phyloP scores from a whole-genome alignment of 2,888 invertebrate species.

The Omphaloscelis lunosa region DNA sequence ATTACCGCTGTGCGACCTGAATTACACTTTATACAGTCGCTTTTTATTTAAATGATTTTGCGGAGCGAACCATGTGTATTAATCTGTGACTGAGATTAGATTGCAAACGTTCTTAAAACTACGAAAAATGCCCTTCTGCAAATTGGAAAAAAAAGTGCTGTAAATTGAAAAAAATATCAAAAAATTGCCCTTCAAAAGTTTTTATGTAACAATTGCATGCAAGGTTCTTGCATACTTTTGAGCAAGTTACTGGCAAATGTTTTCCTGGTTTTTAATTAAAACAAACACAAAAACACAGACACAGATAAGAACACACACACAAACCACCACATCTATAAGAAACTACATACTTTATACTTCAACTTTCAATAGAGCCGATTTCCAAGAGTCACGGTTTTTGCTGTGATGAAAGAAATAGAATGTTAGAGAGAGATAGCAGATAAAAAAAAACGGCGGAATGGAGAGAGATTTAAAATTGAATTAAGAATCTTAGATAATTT shows the following conservation, averaged over 20 bases:
- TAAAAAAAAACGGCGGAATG: conserved; percentile 6
- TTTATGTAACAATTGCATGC: not conserved
- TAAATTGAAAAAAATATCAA: too few species aligned
- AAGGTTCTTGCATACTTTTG: not conserved
- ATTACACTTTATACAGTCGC: too few species aligned
- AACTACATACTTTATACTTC: conserved; percentile 77
- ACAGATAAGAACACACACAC: conserved; percentile 35
- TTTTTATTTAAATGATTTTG: too few species aligned
- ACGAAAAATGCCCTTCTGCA: too few species aligned
- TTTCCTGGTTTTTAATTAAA: not conserved
- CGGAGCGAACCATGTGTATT: too few species aligned
- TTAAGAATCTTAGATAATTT: conserved; percentile 2
- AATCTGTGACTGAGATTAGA: too few species aligned
- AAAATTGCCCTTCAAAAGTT: too few species aligned
- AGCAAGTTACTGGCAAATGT: not conserved
- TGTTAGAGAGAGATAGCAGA: conserved; percentile 51
- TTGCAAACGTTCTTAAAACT: too few species aligned
- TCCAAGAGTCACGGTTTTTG: conserved; percentile 81
- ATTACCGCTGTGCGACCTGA: too few species aligned
- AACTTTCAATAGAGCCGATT: conserved; percentile 80
- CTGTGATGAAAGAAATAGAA: conserved; percentile 74
- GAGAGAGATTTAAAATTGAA: conserved; percentile 11
- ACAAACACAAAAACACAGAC: conserved; percentile 10
- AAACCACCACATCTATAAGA: conserved; percentile 66
- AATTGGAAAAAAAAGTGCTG: too few species aligned